Evolutionary conservation across 1,140 invertebrate genomes (phyloP).

Genomic region (Papilio glaucus): DNA sequence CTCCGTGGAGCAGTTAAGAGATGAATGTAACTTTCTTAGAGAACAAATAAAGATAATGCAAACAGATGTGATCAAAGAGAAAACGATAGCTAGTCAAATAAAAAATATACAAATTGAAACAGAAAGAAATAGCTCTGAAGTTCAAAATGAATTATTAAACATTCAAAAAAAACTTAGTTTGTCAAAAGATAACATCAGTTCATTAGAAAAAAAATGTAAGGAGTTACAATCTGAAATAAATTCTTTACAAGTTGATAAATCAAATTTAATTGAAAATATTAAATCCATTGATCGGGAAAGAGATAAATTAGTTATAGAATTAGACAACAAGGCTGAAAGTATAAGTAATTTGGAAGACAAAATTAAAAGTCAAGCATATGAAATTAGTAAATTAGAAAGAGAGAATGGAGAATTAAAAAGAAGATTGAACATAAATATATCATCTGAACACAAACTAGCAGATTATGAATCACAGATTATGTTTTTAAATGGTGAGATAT

Average conservation of each 20-base stretch:
- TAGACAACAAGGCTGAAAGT: slow-evolving; percentile 85
- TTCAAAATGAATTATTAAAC: slow-evolving; percentile 83
- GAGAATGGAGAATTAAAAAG: slow-evolving; percentile 72
- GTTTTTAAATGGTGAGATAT: slow-evolving; percentile 80
- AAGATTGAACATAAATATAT: slow-evolving; percentile 72
- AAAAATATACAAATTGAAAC: slow-evolving; percentile 86
- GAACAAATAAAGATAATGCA: slow-evolving; percentile 78
- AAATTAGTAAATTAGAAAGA: slow-evolving; percentile 73
- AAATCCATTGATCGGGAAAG: slow-evolving; percentile 85
- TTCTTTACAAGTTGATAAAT: slow-evolving; percentile 84
- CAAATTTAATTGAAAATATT: slow-evolving; percentile 82
- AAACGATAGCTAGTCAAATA: slow-evolving; percentile 79
- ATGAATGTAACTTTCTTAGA: slow-evolving; percentile 76
- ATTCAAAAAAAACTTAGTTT: slow-evolving; percentile 83
- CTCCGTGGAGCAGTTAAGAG: slow-evolving; percentile 68
- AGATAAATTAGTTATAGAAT: slow-evolving; percentile 85
- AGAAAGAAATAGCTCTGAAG: slow-evolving; percentile 84
- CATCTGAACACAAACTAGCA: slow-evolving; percentile 83
- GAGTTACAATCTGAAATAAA: slow-evolving; percentile 84
- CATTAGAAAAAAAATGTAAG: slow-evolving; percentile 83
- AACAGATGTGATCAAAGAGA: slow-evolving; percentile 75
- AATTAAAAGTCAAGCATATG: slow-evolving; percentile 79
- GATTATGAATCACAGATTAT: slow-evolving; percentile 84
- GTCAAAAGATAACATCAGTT: slow-evolving; percentile 80
- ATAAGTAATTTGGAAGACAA: slow-evolving; percentile 84